Evolutionary conservation across 2,888 invertebrate genomes (phyloP).

Genomic region (Cerceris ruficornis): DNA sequence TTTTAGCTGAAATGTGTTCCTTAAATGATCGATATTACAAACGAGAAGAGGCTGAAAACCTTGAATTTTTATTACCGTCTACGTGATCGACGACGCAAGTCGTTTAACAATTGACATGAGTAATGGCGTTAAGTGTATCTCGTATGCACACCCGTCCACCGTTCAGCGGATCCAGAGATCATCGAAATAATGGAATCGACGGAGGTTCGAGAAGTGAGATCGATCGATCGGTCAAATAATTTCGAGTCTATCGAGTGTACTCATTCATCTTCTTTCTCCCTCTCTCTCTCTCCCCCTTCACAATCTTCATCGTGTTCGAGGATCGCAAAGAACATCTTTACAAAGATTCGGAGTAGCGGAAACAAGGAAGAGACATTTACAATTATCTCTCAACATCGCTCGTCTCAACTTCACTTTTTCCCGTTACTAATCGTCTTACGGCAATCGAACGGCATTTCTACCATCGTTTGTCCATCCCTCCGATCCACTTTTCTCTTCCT

Average conservation of each 20-base stretch:
- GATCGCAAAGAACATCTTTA: slow-evolving; percentile 39
- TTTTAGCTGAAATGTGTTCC: slow-evolving; percentile 6
- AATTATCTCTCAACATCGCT: background rate
- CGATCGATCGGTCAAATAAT: slow-evolving; percentile 32
- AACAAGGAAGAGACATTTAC: slow-evolving; percentile 28
- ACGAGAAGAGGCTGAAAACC: slow-evolving; percentile 30
- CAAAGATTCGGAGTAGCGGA: slow-evolving; percentile 21
- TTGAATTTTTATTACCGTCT: slow-evolving; percentile 35
- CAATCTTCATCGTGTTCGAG: slow-evolving; percentile 58
- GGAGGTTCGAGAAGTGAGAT: slow-evolving; percentile 43
- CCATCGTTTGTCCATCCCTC: background rate
- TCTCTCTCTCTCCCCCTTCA: background rate
- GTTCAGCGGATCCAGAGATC: slow-evolving; percentile 27
- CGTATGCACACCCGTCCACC: slow-evolving; percentile 41
- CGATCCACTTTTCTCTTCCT: background rate
- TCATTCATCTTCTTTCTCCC: background rate
- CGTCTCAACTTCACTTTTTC: background rate
- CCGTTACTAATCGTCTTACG: background rate
- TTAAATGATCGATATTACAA: slow-evolving; percentile 33
- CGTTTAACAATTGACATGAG: slow-evolving; percentile 63
- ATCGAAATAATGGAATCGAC: slow-evolving; percentile 45
- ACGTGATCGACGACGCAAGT: slow-evolving; percentile 23
- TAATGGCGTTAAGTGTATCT: slow-evolving; percentile 46
- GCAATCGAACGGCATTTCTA: background rate
- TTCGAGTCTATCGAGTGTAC: slow-evolving; percentile 6